Evolutionary conservation across 2,113 vertebrate species (phyloP), one percentile per base, ranked within the genome.

Genomic region (Thermophis baileyi): DNA sequence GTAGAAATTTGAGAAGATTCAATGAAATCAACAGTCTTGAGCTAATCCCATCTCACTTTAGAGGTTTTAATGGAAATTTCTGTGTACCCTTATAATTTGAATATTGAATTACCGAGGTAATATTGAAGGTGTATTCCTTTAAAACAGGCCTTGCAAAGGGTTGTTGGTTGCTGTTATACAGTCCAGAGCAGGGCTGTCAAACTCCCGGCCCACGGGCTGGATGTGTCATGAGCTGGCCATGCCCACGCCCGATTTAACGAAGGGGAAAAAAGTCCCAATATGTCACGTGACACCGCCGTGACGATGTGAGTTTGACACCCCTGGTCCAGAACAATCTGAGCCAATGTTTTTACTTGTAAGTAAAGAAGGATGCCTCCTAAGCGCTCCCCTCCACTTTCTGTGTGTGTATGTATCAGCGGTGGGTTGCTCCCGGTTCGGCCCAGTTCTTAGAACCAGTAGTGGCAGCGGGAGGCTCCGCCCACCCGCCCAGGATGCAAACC

Each of bases 341-440:
- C 11, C 10, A 63, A 74, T 35, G 69, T 74, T 74, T 74, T 74
- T 35, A 74, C 69, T 74, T 74, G n/a, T 35, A 74, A 74, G 6
- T 74, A 35, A 74, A 74, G n/a, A 40, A 35, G 60, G 69, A 16
- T 35, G 69, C 6, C 16, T 74, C 14, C n/a, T 35, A 16, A 40
- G n/a, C 2, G 1, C 1, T 18, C 14, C 27, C 27, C 1, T 27
- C 1, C 27, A 12, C 3, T 30, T 3, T 30, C 10, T n/a, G 4
- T n/a, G n/a, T n/a, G n/a, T n/a, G n/a, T n/a, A n/a, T n/a, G n/a
- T n/a, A n/a, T n/a, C n/a, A n/a, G n/a, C n/a, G n/a, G n/a, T n/a
- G n/a, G n/a, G n/a, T n/a, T n/a, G n/a, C n/a, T n/a, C n/a, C n/a
- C n/a, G n/a, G n/a, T n/a, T n/a, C n/a, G n/a, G n/a, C n/a, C n/a